phyloP scores from a whole-genome alignment of 2,113 vertebrate species.

The Triplophysa dalaica region DNA sequence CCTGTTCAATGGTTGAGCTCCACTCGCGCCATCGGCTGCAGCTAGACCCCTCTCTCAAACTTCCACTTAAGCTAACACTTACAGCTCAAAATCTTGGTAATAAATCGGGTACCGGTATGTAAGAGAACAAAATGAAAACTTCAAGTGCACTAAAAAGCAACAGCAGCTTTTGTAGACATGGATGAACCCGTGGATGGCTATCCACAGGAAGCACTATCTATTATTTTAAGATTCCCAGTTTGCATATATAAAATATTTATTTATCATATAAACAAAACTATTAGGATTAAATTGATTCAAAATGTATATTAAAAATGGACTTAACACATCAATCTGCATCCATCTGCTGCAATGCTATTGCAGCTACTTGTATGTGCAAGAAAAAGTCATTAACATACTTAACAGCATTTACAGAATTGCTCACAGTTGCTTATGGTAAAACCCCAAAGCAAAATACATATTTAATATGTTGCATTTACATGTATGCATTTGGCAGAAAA shows the following conservation, averaged over 20 bases:
- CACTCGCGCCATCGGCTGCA: no score
- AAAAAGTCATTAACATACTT: not conserved
- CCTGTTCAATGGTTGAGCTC: no score
- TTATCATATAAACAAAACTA: not conserved
- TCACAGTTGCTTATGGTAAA: not conserved
- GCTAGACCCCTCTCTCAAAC: no score
- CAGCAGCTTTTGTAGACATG: not conserved
- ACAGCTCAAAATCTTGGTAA: not conserved
- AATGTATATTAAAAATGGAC: not conserved
- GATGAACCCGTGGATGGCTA: not conserved
- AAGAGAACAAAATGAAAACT: not conserved
- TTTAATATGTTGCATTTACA: not conserved
- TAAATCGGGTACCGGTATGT: not conserved
- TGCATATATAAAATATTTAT: not conserved
- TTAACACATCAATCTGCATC: not conserved
- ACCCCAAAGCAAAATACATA: not conserved
- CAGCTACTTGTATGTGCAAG: not conserved
- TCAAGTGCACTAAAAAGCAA: not conserved
- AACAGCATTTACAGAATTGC: not conserved
- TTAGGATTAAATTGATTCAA: not conserved
- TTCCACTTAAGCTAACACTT: no score
- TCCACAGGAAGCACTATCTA: no score
- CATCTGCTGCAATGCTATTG: not conserved
- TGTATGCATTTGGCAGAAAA: no score
- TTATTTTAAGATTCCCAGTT: not conserved